Percentiles rank a stretch among this genome's conserved stretches.
phyloP scores from a whole-genome alignment of 1,140 invertebrate species.

The Ostrea denselamellosa region DNA sequence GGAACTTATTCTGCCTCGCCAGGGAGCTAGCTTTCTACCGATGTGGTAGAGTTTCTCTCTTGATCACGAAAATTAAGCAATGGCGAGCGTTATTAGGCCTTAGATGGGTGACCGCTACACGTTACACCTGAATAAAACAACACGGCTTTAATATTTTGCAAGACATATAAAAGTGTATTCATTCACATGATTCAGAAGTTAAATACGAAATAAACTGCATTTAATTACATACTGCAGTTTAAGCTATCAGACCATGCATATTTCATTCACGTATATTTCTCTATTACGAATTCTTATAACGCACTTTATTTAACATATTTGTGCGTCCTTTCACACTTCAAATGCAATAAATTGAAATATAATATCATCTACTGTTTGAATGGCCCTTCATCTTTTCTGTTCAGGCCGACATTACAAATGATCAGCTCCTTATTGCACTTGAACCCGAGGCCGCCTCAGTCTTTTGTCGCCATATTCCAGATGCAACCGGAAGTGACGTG shows the following conservation, averaged over 20 bases:
- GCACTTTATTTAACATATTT: not conserved
- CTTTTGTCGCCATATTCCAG: slow-evolving; percentile 78
- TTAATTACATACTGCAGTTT: not conserved
- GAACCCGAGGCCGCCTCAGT: slow-evolving; percentile 83
- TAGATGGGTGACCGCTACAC: too few species aligned
- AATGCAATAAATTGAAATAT: not conserved
- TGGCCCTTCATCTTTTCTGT: not conserved
- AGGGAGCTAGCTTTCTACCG: too few species aligned
- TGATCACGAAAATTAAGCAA: too few species aligned
- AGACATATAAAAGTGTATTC: too few species aligned
- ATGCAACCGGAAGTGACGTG: slow-evolving; percentile 42
- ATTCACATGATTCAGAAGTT: too few species aligned
- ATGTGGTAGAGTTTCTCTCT: too few species aligned
- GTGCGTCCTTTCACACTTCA: not conserved
- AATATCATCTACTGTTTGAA: too few species aligned
- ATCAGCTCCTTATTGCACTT: slow-evolving; percentile 80
- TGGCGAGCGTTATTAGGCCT: too few species aligned
- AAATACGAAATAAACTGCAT: not conserved
- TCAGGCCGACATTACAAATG: slow-evolving; percentile 80
- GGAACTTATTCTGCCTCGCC: too few species aligned
- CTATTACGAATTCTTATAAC: not conserved
- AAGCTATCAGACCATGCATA: too few species aligned
- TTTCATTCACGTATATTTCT: not conserved
- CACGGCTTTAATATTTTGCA: too few species aligned
- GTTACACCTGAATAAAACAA: too few species aligned